Evolutionary conservation across 2,113 vertebrate genomes (phyloP).

Genomic region (Ophthalmolycus amberensis): DNA sequence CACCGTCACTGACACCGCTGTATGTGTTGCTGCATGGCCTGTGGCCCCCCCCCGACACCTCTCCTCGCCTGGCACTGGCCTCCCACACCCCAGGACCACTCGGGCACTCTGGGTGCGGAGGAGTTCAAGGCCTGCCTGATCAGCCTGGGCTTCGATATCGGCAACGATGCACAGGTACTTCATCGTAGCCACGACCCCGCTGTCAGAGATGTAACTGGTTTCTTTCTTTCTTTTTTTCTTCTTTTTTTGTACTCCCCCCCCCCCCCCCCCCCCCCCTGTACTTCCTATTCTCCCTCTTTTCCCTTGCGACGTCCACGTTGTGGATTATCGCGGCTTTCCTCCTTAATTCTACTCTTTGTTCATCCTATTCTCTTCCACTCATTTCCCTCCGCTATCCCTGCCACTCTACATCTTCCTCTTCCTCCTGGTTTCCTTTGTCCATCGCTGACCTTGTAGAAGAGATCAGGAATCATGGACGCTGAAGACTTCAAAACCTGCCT

Average conservation of each 20-base stretch:
- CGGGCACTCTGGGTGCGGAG: constrained; percentile 98
- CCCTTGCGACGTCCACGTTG: constrained; percentile 37
- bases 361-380: constrained; percentile 22
- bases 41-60: constrained; percentile 78
- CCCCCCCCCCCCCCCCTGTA: constrained; percentile 35
- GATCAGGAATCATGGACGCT: constrained; percentile 98
- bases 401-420: constrained; percentile 37
- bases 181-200: constrained; percentile 69
- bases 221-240: constrained; percentile 44
- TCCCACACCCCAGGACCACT: constrained; percentile 91
- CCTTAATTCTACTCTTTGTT: constrained; percentile 64
- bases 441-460: constrained; percentile 90
- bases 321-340: constrained; percentile 59
- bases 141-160: constrained; percentile 99
- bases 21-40: constrained; percentile 87
- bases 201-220: constrained; percentile 72
- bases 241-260: constrained; percentile 35
- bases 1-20: constrained; percentile 79
- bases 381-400: constrained; percentile 46
- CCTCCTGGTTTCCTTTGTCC: constrained; percentile 61
- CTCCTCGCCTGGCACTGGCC: constrained; percentile 72
- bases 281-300: constrained; percentile 5
- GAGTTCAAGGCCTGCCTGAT: constrained; percentile 99
- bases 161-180: constrained; percentile 99
- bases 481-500: constrained; percentile 99